Percentiles rank a stretch among this genome's conserved stretches.
phyloP scores from a whole-genome alignment of 2,797 vertebrate genomes.

The Anomalospiza imberbis region DNA sequence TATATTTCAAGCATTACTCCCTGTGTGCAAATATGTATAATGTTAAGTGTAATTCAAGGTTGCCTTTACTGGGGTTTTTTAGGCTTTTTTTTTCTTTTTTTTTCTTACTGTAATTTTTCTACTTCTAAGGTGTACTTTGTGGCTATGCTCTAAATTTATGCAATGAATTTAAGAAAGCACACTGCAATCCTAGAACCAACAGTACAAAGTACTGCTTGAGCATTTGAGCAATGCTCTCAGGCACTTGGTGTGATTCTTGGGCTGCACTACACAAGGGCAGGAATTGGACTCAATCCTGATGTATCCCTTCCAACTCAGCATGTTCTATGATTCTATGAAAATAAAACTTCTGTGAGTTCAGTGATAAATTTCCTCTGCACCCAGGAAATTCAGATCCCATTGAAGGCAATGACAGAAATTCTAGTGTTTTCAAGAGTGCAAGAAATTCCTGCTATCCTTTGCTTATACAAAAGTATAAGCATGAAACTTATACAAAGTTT shows the following conservation, averaged over 20 bases:
- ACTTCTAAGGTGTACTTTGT: background rate
- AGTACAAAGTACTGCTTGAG: background rate
- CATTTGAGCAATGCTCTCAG: background rate
- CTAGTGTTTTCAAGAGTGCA: background rate
- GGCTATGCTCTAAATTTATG: background rate
- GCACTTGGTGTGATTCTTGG: background rate
- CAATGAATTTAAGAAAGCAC: background rate
- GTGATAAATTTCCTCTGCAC: background rate
- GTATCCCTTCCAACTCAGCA: background rate
- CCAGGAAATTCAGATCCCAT: background rate
- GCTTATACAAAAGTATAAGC: background rate
- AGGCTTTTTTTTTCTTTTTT: background rate
- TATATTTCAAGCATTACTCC: background rate
- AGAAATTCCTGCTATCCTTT: background rate
- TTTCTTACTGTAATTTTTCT: background rate
- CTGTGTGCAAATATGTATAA: background rate
- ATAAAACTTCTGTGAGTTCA: background rate
- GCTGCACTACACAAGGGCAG: fast-evolving
- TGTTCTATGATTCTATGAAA: background rate
- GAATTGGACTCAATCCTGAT: background rate
- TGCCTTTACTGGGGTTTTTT: background rate
- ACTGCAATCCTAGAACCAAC: background rate
- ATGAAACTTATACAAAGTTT: too few species aligned
- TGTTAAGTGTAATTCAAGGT: background rate
- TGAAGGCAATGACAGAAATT: background rate